Evolutionary conservation across 2,797 vertebrate species (phyloP).

Genomic region (Microctenopoma steveboyesi): DNA sequence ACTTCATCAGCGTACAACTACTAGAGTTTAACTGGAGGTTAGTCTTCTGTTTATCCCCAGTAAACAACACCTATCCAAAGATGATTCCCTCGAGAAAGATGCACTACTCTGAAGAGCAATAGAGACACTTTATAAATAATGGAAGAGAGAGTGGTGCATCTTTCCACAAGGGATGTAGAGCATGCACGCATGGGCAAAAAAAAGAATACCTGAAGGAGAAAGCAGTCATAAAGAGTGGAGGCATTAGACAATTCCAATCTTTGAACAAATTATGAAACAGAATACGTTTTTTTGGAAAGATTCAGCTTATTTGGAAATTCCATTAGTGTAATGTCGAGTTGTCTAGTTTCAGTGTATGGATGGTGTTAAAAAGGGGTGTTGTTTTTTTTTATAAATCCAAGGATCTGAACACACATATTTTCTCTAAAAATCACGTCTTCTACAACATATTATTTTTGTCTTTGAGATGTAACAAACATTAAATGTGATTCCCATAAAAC

Average conservation of each 20-base stretch:
- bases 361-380: background rate
- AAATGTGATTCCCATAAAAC: no score
- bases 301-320: background rate
- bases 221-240: no score
- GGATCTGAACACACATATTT: no score
- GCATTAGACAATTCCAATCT: no score
- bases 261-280: background rate
- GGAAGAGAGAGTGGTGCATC: background rate
- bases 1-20: no score
- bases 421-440: no score
- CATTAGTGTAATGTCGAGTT: no score
- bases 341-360: background rate
- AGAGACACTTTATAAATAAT: conserved; percentile 14
- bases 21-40: conserved; percentile 10
- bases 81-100: conserved; percentile 14
- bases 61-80: conserved; percentile 23
- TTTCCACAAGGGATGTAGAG: background rate
- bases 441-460: no score
- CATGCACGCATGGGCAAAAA: background rate
- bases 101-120: conserved; percentile 4
- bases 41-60: conserved; percentile 9
- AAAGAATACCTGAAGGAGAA: background rate
- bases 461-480: no score
- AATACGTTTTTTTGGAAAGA: background rate
- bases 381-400: background rate